A percentile compares a stretch with the other conserved stretches of the same genome.
Evolutionary conservation across 64 coral and sea anemone genomes (phyloP).

Genomic region (Acropora tenuis): DNA sequence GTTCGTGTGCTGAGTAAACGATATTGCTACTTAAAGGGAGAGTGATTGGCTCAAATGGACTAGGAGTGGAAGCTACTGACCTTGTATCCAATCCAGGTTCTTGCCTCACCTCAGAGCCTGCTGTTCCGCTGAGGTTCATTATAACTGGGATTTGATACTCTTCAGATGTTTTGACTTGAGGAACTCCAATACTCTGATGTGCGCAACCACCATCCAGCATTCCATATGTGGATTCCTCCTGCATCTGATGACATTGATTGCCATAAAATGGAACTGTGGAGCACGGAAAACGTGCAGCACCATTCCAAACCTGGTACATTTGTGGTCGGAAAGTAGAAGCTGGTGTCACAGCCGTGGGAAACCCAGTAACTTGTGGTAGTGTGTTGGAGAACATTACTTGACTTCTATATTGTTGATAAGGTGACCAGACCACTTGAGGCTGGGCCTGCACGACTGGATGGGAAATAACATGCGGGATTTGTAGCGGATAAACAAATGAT

Average conservation of each 20-base stretch:
- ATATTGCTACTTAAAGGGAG: background rate
- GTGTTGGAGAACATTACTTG: constrained; percentile 15
- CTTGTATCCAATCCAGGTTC: constrained; percentile 1
- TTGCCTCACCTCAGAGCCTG: background rate
- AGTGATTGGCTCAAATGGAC: background rate
- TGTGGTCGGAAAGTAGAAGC: background rate
- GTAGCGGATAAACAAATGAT: constrained; percentile 5
- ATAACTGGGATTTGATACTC: background rate
- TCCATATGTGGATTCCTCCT: background rate
- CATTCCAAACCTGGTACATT: constrained; percentile 2
- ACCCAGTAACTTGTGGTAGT: background rate
- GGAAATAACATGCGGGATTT: background rate
- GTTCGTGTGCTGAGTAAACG: background rate
- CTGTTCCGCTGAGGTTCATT: background rate
- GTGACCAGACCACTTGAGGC: background rate
- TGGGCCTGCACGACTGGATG: background rate
- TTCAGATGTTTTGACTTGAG: background rate
- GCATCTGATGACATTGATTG: background rate
- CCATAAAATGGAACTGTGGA: background rate
- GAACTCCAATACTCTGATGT: background rate
- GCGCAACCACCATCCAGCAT: background rate
- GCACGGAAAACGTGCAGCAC: background rate
- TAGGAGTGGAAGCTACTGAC: background rate
- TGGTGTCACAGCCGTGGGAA: background rate
- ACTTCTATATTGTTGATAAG: constrained; percentile 29